Evolutionary conservation across 2,113 vertebrate species (phyloP).

Genomic region (Misgurnus anguillicaudatus): DNA sequence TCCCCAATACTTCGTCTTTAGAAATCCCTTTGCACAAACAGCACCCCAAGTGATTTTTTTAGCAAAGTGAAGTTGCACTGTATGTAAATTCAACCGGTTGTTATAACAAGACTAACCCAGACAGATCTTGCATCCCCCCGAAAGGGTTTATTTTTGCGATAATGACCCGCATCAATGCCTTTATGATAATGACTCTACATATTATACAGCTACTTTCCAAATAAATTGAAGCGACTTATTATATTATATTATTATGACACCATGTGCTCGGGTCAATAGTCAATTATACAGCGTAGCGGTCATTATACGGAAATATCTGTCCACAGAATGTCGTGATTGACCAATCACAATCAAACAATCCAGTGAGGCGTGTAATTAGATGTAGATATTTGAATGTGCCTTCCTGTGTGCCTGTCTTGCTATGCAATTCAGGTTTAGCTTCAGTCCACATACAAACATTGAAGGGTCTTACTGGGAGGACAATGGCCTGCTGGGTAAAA

Average conservation of each 20-base stretch:
- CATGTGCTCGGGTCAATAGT: too few species aligned
- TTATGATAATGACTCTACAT: neutral
- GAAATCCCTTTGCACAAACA: too few species aligned
- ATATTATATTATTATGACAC: neutral
- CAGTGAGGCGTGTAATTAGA: neutral
- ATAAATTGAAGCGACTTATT: neutral
- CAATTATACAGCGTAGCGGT: too few species aligned
- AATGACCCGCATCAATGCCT: neutral
- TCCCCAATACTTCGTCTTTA: too few species aligned
- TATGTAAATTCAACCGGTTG: neutral
- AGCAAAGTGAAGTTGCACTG: too few species aligned
- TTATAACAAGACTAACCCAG: neutral
- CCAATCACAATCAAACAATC: too few species aligned
- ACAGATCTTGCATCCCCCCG: too few species aligned
- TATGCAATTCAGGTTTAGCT: too few species aligned
- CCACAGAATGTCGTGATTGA: neutral
- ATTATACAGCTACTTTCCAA: neutral
- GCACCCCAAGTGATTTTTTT: too few species aligned
- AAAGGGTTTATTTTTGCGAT: neutral
- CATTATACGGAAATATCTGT: too few species aligned
- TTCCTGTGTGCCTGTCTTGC: neutral
- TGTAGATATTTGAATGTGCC: neutral
- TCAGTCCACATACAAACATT: neutral
- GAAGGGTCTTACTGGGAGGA: neutral
- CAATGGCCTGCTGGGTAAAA: neutral